Evolutionary conservation across 2,113 vertebrate species (phyloP), one percentile per base, ranked within the genome.

Genomic region (Hippocampus zosterae): DNA sequence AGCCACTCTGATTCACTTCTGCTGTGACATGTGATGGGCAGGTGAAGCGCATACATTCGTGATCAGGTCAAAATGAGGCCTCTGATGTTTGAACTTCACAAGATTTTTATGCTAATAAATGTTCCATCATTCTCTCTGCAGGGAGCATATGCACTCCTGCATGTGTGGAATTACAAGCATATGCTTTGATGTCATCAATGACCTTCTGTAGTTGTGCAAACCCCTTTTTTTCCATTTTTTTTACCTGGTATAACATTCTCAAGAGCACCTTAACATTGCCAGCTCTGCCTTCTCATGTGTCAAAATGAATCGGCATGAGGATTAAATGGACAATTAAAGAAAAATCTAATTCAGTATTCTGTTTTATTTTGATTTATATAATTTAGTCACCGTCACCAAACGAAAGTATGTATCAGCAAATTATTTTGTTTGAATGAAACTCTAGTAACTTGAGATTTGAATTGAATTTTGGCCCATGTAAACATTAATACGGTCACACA

Each of bases 1-100:
- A 27, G 25, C 56, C 25, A 21, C 56, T 57, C 25, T 57, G 23
- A 25, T 25, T 2, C 57, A 55, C 57, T 60, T 23, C 57, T 21
- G 40, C 60, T n/a, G 60, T 5, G 40, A 41, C 61, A 63, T 41
- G 21, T 42, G 61, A 64, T 64, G n/a, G 61, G 61, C 61, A n/a
- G 37, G 37, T 15, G n/a, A 64, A 64, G 40, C 42, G 40, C 61
- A 64, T 40, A 40, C 21, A n/a, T 64, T 40, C n/a, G 21, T 23
- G 37, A 19, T 50, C 46, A 50, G 16, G 16, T 50, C 46, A 50
- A 18, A 50, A 50, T 16, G 19, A 41, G 40, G n/a, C n/a, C n/a
- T 64, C 41, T 64, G 62, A 25, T 44, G 41, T 25, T 25, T 15
- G 13, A 40, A 64, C 62, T 42, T 64, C 62, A 64, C 40, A 46